These are phyloP conservation scores for Hephaestus fuliginosus DNA, from an alignment of 2,797 vertebrate genomes.

Conservation along the genomic window DNA sequence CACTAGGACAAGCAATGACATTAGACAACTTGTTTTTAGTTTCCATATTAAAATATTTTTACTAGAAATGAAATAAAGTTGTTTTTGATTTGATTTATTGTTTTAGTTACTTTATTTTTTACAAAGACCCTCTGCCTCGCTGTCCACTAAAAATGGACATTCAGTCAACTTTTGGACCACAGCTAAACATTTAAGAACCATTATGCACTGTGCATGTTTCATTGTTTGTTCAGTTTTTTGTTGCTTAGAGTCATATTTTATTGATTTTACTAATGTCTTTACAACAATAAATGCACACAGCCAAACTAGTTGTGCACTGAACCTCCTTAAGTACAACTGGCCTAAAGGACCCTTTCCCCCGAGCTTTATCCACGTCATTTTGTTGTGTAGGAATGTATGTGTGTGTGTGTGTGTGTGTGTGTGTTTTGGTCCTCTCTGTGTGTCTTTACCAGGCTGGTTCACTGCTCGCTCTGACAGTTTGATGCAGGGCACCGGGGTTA, in stretches of 20 bases:
- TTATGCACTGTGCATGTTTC: no score
- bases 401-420: conserved; percentile 10
- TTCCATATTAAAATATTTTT: background rate
- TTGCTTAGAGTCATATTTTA: background rate
- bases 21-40: background rate
- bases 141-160: background rate
- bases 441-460: conserved; percentile 51
- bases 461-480: conserved; percentile 73
- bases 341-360: background rate
- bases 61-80: background rate
- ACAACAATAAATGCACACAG: background rate
- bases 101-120: background rate
- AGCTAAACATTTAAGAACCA: background rate
- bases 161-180: background rate
- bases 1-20: no score
- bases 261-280: background rate
- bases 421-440: conserved; percentile 34
- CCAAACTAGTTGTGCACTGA: background rate
- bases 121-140: background rate
- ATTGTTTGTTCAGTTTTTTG: background rate
- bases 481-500: conserved; percentile 76
- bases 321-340: background rate
- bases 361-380: conserved; percentile 1
- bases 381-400: conserved; percentile 1
- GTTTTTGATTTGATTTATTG: background rate